phyloP scores from a whole-genome alignment of 2,113 vertebrate genomes.

The Pterocles gutturalis region DNA sequence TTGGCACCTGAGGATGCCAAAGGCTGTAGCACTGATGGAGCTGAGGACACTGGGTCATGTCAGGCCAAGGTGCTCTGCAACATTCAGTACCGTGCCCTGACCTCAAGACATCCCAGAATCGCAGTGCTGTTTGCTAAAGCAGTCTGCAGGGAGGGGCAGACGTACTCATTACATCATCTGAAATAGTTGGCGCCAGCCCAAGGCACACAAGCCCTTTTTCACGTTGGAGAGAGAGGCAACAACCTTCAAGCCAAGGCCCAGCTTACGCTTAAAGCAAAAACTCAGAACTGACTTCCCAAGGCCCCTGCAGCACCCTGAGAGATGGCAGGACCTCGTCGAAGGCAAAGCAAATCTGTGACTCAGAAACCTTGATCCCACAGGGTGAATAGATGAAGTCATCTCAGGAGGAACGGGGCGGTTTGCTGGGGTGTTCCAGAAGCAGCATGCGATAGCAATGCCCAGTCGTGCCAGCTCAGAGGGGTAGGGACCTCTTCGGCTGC shows the following conservation, averaged over 20 bases:
- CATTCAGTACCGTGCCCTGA: neutral
- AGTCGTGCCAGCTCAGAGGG: neutral
- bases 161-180: neutral
- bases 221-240: neutral
- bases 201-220: neutral
- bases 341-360: neutral
- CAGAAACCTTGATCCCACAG: neutral
- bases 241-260: neutral
- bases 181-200: neutral
- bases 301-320: neutral
- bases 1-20: neutral
- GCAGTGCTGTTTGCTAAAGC: neutral
- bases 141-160: constrained; percentile 33
- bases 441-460: rapidly evolving
- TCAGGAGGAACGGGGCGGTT: neutral
- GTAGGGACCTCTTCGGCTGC: rapidly evolving
- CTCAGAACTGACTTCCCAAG: neutral
- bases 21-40: neutral
- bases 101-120: neutral
- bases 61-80: neutral
- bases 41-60: neutral
- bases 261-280: neutral
- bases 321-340: rapidly evolving
- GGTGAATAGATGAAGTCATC: neutral
- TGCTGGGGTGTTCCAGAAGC: neutral